Evolutionary conservation across 2,888 invertebrate species (phyloP), one percentile per base, ranked within the genome.

Genomic region (Drosophila pseudotalamancana): DNA sequence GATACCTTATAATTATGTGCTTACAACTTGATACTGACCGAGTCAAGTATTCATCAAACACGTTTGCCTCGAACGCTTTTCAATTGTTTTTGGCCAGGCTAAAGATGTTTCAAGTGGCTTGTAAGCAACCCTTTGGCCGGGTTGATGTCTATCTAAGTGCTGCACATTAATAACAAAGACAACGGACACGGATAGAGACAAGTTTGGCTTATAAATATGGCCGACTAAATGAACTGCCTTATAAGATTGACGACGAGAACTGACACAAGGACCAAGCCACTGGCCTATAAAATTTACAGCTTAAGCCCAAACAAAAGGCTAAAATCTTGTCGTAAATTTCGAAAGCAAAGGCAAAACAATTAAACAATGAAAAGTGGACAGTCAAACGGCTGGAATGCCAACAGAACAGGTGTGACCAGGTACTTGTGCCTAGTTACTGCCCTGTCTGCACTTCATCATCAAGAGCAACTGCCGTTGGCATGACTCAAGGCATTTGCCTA

Each of bases 361-460:
- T 78, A 81, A 81, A 78, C 78, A 84, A 78, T 73, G 82, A 62
- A 61, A 84, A 84, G 64, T 77, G 77, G 77, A 81, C 69, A 68
- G 64, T 54, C 61, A 79, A 77, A 71, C 72, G 81, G 60, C 23
- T 42, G 72, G 50, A 45, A 37, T 59, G 34, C 49, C 40, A 57
- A 45, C 27, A 49, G 62, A 42, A 45, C 78, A 78, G 85, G 85
- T 85, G 85, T 77, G 62, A 77, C 66, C 77, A 65, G 59, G 37
- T 75, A 77, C 48, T 81, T 66, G 72, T 72, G 81, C 73, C 81
- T 81, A 80, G 77, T 81, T 77, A 77, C 68, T 56, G 39, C 48
- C 54, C 75, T 78, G 68, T 72, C 68, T 32, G 56, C 77, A 77
- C 68, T 73, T 61, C 78, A 73, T 73, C 77, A 73, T 67, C 73